These are phyloP conservation scores for Pipistrellus pygmaeus DNA, from an alignment of 2,797 vertebrate species.

Conservation along the genomic window DNA sequence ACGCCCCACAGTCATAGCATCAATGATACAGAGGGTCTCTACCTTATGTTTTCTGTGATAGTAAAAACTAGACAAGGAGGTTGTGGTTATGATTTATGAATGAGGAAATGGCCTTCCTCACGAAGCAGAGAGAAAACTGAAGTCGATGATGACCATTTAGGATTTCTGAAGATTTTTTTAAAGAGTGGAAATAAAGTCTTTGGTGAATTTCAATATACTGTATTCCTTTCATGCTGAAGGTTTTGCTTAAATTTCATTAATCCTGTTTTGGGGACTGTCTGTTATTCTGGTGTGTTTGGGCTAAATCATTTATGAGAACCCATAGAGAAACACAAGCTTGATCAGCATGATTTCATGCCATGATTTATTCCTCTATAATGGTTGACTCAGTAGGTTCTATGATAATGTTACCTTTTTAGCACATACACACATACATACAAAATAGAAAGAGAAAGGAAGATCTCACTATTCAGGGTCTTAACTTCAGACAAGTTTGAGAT, in stretches of 20 bases:
- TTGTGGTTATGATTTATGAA: neutral
- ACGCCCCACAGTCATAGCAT: neutral
- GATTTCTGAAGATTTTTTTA: constrained; percentile 12
- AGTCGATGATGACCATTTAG: neutral
- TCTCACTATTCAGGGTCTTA: neutral
- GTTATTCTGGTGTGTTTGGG: neutral
- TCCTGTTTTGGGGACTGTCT: neutral
- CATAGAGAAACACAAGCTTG: neutral
- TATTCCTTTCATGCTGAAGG: neutral
- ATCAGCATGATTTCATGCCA: neutral
- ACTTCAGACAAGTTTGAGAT: neutral
- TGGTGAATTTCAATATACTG: constrained; percentile 38
- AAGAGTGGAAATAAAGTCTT: neutral
- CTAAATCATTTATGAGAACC: neutral
- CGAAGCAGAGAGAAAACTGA: neutral
- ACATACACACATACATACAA: neutral
- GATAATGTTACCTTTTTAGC: neutral
- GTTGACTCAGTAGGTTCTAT: neutral
- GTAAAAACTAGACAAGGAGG: neutral
- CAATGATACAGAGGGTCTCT: neutral
- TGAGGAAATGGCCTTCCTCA: neutral
- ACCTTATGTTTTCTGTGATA: neutral
- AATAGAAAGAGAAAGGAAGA: neutral
- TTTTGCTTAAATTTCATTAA: constrained; percentile 51
- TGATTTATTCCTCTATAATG: neutral